Base-by-base conservation (phyloP, 2,113 vertebrate species). In the Aviceda subcristata region DNA sequence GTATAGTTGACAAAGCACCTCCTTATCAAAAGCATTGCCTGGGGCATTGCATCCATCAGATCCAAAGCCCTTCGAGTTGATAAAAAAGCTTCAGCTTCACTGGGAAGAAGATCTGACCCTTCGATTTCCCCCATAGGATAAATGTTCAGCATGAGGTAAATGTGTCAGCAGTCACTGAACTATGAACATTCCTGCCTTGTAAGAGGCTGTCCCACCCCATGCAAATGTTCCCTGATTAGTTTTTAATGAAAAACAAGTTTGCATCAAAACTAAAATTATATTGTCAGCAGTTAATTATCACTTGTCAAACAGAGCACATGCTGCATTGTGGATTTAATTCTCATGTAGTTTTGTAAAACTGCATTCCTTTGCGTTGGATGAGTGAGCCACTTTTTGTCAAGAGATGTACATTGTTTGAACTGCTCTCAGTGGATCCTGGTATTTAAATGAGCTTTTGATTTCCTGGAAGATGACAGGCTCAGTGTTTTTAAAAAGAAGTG, bases 281-380 rank as follows among this genome's bases (percentile, higher is more conserved):
- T 71, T 96, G 96, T 97, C 98, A 96, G 96, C 95, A 97, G 96
- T 96, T 98, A 98, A 98, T 98, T 98, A 98, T 97, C 98, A 96
- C 97, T 97, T 98, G 98, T 98, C 98, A 98, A 88, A 55, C 76
- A 62, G 68, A 83, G 73, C 69, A 90, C 88, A 62, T 9, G 79
- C 93, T 86, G 96, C 95, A 95, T 39, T 62, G 94, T 36, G 78
- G 96, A 67, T 95, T 98, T 97, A 72, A 97, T 92, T 97, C 95
- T 86, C 77, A 32, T 30, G 74, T 38, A 87, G 86, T 23, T 96
- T 87, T 93, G 85, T 17, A 59, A 69, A 88, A 63, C 73, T 48
- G 59, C 55, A 22, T 89, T 87, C 86, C 74, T 94, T 50, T 11
- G 82, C 14, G 17, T 36, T 38, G 85, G 79, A 85, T 53, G 92